These are phyloP conservation scores for Trinorchestia longiramus DNA, from an alignment of 1,140 invertebrate genomes.

Conservation along the genomic window DNA sequence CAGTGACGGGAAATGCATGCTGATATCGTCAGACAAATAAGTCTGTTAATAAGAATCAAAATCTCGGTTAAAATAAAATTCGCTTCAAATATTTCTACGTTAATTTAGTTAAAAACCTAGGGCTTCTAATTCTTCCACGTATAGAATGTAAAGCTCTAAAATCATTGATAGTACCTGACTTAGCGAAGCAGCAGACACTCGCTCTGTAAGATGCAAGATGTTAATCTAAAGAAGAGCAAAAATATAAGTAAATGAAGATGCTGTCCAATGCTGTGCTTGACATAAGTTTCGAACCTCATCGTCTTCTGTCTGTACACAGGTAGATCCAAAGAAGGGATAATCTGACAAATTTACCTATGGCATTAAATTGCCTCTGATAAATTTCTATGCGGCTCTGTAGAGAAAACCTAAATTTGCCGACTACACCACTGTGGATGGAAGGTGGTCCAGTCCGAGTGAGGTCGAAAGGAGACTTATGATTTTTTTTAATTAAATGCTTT, in stretches of 20 bases:
- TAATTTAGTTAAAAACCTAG: background rate
- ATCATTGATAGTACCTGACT: background rate
- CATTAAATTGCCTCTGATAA: background rate
- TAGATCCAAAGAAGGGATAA: background rate
- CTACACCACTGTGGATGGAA: background rate
- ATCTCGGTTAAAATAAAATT: background rate
- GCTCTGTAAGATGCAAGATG: background rate
- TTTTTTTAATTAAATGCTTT: background rate
- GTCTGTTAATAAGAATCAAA: background rate
- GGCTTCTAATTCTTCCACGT: background rate
- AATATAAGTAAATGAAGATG: background rate
- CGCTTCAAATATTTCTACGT: background rate
- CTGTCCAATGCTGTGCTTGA: background rate
- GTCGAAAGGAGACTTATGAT: background rate
- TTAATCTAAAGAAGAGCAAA: constrained; percentile 9
- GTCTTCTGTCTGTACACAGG: background rate
- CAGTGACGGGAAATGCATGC: background rate
- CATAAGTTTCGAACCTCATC: background rate
- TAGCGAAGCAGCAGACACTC: background rate
- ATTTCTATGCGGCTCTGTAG: background rate
- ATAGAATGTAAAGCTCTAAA: background rate
- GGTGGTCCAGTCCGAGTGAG: background rate
- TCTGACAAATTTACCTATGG: background rate
- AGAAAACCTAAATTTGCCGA: background rate
- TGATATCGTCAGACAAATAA: background rate